Evolutionary conservation across 2,888 invertebrate species (phyloP).

Genomic region (Limnephilus auricula): DNA sequence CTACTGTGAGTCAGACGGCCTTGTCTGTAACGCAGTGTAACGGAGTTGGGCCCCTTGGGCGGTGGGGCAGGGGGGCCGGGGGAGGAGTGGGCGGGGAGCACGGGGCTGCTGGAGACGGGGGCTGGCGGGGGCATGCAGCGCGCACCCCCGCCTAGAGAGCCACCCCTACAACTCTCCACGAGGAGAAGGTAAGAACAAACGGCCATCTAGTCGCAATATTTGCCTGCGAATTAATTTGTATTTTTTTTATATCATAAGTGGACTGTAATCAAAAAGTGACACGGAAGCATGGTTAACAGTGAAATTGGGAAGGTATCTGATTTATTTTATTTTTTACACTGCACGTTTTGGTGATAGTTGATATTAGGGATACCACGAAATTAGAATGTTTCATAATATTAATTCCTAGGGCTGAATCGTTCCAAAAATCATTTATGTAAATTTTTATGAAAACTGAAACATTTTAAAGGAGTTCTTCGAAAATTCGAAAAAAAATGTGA

Average conservation of each 20-base stretch:
- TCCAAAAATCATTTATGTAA: too few species aligned
- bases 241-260: too few species aligned
- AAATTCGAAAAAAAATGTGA: not conserved
- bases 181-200: slow-evolving; percentile 58
- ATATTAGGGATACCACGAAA: too few species aligned
- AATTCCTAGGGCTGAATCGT: too few species aligned
- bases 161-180: slow-evolving; percentile 61
- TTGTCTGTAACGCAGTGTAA: not conserved
- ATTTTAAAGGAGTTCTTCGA: not conserved
- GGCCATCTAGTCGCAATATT: too few species aligned
- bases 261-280: too few species aligned
- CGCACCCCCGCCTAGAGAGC: slow-evolving; percentile 55
- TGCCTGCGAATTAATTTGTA: not conserved
- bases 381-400: not conserved
- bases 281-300: too few species aligned
- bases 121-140: slow-evolving; percentile 59
- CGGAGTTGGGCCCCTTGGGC: not conserved
- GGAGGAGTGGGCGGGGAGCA: slow-evolving; percentile 49
- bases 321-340: too few species aligned
- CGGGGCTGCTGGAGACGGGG: slow-evolving; percentile 58
- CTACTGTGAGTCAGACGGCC: not conserved
- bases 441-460: too few species aligned
- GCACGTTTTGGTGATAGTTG: too few species aligned
- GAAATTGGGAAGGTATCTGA: too few species aligned
- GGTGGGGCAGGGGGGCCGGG: slow-evolving; percentile 11